These are phyloP conservation scores for Carassius carassius DNA, from an alignment of 2,113 vertebrate genomes.

Conservation along the genomic window DNA sequence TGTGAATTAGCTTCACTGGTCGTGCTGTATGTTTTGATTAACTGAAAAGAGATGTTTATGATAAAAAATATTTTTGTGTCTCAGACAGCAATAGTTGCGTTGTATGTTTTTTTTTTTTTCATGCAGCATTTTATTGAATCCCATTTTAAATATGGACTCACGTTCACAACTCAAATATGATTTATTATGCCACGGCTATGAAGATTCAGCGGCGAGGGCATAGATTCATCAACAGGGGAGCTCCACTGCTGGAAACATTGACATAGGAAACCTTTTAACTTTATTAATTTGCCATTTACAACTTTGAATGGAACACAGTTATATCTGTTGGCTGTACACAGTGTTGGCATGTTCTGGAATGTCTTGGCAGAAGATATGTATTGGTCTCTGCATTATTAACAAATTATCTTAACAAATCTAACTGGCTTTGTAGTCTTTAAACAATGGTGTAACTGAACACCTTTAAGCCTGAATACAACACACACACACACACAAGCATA, in stretches of 20 bases:
- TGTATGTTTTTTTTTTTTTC: not conserved
- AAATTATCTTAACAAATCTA: not conserved
- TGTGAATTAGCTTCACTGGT: too few species aligned
- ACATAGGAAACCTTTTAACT: constrained; percentile 15
- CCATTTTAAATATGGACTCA: not conserved
- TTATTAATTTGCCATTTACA: not conserved
- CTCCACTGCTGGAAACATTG: not conserved
- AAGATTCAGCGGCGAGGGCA: not conserved
- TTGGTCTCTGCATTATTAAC: not conserved
- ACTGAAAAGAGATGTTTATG: not conserved
- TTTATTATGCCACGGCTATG: not conserved
- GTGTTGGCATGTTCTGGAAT: constrained; percentile 5
- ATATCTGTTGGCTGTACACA: not conserved
- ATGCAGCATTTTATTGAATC: not conserved
- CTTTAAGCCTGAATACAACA: not conserved
- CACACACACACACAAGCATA: not conserved
- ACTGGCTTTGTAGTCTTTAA: not conserved
- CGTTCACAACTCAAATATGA: not conserved
- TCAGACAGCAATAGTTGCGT: not conserved
- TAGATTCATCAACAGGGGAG: not conserved
- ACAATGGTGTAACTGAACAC: not conserved
- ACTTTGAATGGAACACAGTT: not conserved
- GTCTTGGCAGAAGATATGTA: not conserved
- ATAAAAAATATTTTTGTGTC: not conserved
- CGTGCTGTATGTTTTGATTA: too few species aligned